Base-by-base conservation (phyloP, 2,888 invertebrate genomes). In the Nowickia ferox region DNA sequence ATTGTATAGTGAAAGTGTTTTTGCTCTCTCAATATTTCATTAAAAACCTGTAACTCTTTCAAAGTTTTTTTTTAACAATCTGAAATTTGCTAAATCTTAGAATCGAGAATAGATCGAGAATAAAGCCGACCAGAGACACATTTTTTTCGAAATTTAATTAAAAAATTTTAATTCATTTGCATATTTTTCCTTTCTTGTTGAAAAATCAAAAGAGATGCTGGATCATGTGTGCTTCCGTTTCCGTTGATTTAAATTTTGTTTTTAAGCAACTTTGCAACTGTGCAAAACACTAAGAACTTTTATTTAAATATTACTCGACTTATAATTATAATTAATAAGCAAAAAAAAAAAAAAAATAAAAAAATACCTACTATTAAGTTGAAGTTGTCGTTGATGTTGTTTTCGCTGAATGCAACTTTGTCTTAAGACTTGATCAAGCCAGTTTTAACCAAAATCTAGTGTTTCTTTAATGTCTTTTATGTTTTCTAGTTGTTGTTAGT, bases 201-300 rank as follows among this genome's bases (percentile, higher is more conserved):
- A 5, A n/a, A 57, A 74, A 61, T 46, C n/a, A 9, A 22, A 57
- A 57, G 8, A 53, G 22, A 38, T 44, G 38, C 55, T 71, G 46
- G 44, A 30, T 38, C n/a, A 59, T 51, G 19, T 65, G 66, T 42
- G 42, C 57, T 79, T 86, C 79, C 75, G 78, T 83, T 86, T 86
- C 85, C 82, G 78, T 79, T 68, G 51, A 51, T 17, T 59, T 51
- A 42, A 13, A 38, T 68, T 72, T 63, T 66, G 1, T 48, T 66
- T 48, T 17, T 75, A 55, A n/a, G 13, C 9, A 15, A 48, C 13
- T 57, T 40, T 42, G 19, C 51, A 38, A n/a, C 22, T 55, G 55
- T 61, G 69, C 55, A 75, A 63, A 76, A 38, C 46, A 8, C 42
- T 48, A 71, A 72, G 79, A 72, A 79, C 44, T 40, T 44, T 51